Base-by-base conservation (phyloP, 2,113 vertebrate genomes). In the Erpornis zantholeuca region DNA sequence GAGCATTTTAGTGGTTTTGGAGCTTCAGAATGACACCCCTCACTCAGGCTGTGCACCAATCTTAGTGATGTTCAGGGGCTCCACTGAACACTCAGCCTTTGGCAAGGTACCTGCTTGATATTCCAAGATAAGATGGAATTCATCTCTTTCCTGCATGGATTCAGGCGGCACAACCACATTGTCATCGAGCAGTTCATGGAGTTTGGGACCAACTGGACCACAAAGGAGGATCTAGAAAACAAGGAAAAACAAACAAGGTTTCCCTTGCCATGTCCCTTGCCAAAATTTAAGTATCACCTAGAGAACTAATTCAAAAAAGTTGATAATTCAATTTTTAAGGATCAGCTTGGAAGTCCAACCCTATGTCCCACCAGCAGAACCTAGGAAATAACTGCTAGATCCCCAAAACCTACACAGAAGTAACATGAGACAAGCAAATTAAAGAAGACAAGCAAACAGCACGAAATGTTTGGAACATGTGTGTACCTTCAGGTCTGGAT, bases 111-210 rank as follows among this genome's bases (percentile, higher is more conserved):
- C 99, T 98, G 98, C 98, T 98, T 98, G 98, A 91, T 99, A 99
- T 92, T 99, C 99, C 97, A 99, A 97, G 93, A 99, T 99, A 54
- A 99, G 99, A 95, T 99, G 99, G 93, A 98, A 99, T 94, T 99
- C 99, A 61, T 99, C 99, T 4, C 92, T 97, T 94, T 99, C 99
- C 97, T 99, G 99, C 70, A 99, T 97, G 33, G 99, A 99, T 52
- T 98, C 98, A 11, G 99, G 98, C 2, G 99, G 99, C 66, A 99
- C 99, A 27, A 99, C 94, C 7, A 99, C 98, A 33, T 98, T 98
- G 78, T 99, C 99, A 57, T 99, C 98, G 61, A 99, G 98, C 86
- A 99, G 97, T 83, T 99, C 98, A 2, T 99, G 99, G 44, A 99
- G 99, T 94, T 99, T 99, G 52, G 99, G 99, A 76, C 99, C 99